Evolutionary conservation across 2,797 vertebrate genomes (phyloP), one percentile per base, ranked within the genome.

Genomic region (Myotis daubentonii): DNA sequence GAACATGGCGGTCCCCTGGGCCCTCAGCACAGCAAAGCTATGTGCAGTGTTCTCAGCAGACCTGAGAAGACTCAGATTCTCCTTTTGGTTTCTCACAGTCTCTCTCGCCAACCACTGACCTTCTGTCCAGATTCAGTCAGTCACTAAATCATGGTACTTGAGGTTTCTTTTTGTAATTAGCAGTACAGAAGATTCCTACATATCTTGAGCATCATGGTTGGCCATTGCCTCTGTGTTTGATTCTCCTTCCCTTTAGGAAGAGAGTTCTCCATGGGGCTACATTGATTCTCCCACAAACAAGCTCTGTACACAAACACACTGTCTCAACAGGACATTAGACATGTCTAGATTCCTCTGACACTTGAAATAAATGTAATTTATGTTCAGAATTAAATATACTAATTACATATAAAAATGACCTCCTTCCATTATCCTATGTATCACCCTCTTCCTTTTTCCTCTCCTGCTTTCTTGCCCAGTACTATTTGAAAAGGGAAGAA

Each of bases 161-260:
- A 28, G 5, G 33, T 28, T 91, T 82, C 30, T 55, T 94, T 94
- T 88, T 41, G 20, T 75, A 33, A 75, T 62, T 70, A 55, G 57
- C 19, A 51, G 25, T 55, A n/a, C 13, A 47, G 33, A 76, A 38
- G 47, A 70, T 6, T 44, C 8, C 8, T 70, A 23, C 3, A 0
- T 60, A 15, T 25, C 17, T 51, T 10, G 0, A 51, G 0, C 12
- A 36, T 7, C 9, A 1, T 6, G 38, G 4, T 4, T 33, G 17
- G 13, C 4, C 10, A 79, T 60, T 19, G 4, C 7, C 19, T 68
- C 16, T 30, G 19, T 55, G 23, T 19, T 41, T 57, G 28, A 53
- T 62, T 88, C 6, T 41, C 9, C 70, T 62, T 70, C 20, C 1
- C 17, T 30, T 16, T 23, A 83, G n/a, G 22, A 62, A 8, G 8